Conservation (phyloP, 2,797 vertebrate genomes). For the Argya squamiceps region DNA sequence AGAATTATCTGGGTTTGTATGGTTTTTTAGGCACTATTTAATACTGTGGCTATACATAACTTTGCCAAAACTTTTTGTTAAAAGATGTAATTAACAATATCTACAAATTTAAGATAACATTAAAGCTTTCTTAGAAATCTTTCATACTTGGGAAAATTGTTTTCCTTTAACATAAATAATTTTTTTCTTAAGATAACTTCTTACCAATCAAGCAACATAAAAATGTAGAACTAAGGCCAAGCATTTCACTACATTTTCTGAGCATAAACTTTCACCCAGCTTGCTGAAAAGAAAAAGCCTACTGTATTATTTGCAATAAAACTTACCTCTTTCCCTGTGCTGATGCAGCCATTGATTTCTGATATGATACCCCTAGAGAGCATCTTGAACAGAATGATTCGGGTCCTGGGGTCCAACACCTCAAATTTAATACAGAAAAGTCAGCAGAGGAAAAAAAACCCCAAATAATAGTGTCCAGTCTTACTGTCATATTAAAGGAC, state of each 20-base stretch:
- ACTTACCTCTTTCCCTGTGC: conserved; percentile 92
- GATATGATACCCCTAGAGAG: conserved; percentile 88
- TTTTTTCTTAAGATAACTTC: not conserved
- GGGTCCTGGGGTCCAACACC: conserved; percentile 94
- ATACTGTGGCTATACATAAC: fast-evolving
- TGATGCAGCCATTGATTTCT: conserved; percentile 95
- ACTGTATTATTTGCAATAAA: not conserved
- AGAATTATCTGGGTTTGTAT: not conserved
- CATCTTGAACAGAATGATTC: conserved; percentile 98
- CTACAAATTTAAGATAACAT: not conserved
- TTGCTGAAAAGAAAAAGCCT: not conserved
- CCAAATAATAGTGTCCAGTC: not conserved
- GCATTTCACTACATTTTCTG: not conserved
- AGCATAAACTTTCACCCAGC: not conserved
- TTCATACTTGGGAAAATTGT: not conserved
- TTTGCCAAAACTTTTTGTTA: not conserved
- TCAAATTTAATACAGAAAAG: conserved; percentile 45
- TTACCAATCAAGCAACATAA: not conserved
- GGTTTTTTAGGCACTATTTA: not conserved
- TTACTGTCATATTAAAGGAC: not conserved
- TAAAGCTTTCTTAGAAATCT: not conserved
- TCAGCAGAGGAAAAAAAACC: not conserved
- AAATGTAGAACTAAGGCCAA: not conserved
- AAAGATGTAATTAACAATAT: not conserved
- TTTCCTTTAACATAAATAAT: not conserved